phyloP scores from a whole-genome alignment of 2,888 invertebrate species.

The Trachelus tabidus region DNA sequence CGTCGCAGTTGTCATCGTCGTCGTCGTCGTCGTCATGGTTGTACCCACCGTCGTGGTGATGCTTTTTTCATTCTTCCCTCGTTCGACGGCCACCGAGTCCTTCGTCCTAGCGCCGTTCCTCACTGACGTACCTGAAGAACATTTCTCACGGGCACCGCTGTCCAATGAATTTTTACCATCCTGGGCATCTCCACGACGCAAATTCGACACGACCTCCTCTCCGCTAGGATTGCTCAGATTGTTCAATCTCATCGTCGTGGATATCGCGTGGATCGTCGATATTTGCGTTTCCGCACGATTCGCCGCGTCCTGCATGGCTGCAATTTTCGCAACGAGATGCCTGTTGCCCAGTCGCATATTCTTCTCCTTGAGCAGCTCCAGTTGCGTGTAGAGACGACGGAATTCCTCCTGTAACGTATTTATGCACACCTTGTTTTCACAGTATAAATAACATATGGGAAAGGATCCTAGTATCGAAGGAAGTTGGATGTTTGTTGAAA shows the following conservation, averaged over 20 bases:
- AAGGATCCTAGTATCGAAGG: background rate
- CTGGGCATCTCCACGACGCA: conserved; percentile 52
- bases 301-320: conserved; percentile 86
- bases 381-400: conserved; percentile 80
- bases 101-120: conserved; percentile 18
- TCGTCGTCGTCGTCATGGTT: conserved; percentile 34
- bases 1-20: conserved; percentile 66
- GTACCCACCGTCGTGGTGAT: conserved; percentile 42
- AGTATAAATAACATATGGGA: background rate
- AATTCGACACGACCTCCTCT: conserved; percentile 34
- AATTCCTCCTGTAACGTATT: conserved; percentile 79
- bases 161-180: conserved; percentile 29
- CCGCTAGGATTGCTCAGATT: conserved; percentile 55
- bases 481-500: background rate
- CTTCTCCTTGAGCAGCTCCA: conserved; percentile 83
- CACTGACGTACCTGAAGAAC: conserved; percentile 11
- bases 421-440: background rate
- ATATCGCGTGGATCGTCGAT: conserved; percentile 61
- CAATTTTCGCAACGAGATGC: conserved; percentile 79
- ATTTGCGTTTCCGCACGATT: conserved; percentile 71
- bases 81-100: conserved; percentile 25
- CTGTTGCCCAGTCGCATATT: conserved; percentile 80
- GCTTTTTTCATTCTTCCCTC: conserved; percentile 50
- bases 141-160: background rate
- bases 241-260: conserved; percentile 61